Percentiles rank a stretch among this genome's conserved stretches.
These are phyloP conservation scores for Dryococelus australis DNA, from an alignment of 2,888 invertebrate genomes.

Conservation along the genomic window DNA sequence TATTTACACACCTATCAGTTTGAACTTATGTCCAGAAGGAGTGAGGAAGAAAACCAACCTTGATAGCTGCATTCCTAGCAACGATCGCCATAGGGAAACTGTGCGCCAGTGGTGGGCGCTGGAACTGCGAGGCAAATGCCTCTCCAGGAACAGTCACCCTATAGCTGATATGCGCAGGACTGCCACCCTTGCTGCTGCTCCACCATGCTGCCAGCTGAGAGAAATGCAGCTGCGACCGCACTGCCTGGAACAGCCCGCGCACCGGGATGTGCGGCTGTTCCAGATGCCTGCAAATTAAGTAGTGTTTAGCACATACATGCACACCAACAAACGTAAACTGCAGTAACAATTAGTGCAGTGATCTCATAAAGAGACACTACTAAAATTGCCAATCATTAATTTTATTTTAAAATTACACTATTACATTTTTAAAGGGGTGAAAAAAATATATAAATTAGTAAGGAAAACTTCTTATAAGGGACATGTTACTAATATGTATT, in stretches of 20 bases:
- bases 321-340: neutral
- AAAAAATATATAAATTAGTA: too few species aligned
- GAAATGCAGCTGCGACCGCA: conserved; percentile 94
- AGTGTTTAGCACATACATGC: neutral
- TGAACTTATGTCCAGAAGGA: too few species aligned
- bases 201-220: conserved; percentile 97
- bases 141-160: conserved; percentile 74
- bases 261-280: conserved; percentile 54
- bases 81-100: conserved; percentile 76
- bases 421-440: too few species aligned
- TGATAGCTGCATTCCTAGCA: conserved; percentile 69
- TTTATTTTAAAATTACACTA: too few species aligned
- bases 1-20: too few species aligned
- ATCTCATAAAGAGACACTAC: neutral
- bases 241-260: conserved; percentile 87
- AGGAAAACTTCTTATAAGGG: too few species aligned
- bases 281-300: neutral
- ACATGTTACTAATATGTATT: too few species aligned
- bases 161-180: conserved; percentile 66
- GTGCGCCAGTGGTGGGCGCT: conserved; percentile 67
- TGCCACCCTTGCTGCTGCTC: conserved; percentile 57
- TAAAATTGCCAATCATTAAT: too few species aligned
- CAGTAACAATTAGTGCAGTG: neutral
- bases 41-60: conserved; percentile 55
- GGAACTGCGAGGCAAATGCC: conserved; percentile 65